Conservation (phyloP, 2,797 vertebrate genomes). For the Anabas testudineus region DNA sequence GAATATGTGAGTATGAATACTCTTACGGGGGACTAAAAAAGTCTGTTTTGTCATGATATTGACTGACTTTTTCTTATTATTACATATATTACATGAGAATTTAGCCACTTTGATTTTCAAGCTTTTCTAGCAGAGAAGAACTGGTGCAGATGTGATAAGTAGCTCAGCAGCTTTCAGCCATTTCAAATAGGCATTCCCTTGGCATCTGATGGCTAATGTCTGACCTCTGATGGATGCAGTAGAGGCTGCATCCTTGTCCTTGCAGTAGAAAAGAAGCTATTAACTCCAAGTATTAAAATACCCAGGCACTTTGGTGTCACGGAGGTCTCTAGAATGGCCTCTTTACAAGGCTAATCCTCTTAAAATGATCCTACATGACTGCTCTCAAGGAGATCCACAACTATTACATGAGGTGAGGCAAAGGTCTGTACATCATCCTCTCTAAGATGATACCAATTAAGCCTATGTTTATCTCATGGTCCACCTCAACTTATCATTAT, state of each 20-base stretch:
- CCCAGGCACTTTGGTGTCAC: slow-evolving; percentile 37
- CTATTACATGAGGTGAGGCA: slow-evolving; percentile 84
- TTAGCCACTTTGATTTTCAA: neutral
- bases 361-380: slow-evolving; percentile 36
- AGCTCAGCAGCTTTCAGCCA: neutral
- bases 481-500: slow-evolving; percentile 14
- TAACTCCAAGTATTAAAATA: slow-evolving; percentile 49
- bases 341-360: slow-evolving; percentile 63
- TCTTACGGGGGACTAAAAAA: neutral
- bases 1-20: neutral
- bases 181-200: slow-evolving; percentile 9
- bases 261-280: slow-evolving; percentile 27
- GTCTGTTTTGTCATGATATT: slow-evolving; percentile 2
- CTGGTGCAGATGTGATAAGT: neutral
- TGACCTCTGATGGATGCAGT: slow-evolving; percentile 31
- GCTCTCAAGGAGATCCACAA: slow-evolving; percentile 82
- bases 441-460: slow-evolving; percentile 62
- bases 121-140: neutral
- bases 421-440: slow-evolving; percentile 86
- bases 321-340: slow-evolving; percentile 35
- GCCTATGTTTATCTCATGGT: slow-evolving; percentile 43
- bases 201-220: neutral
- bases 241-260: slow-evolving; percentile 30
- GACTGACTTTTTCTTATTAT: too few species aligned
- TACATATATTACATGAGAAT: too few species aligned